These are phyloP conservation scores for Knipowitschia caucasica DNA, from an alignment of 2,797 vertebrate genomes.

Conservation along the genomic window DNA sequence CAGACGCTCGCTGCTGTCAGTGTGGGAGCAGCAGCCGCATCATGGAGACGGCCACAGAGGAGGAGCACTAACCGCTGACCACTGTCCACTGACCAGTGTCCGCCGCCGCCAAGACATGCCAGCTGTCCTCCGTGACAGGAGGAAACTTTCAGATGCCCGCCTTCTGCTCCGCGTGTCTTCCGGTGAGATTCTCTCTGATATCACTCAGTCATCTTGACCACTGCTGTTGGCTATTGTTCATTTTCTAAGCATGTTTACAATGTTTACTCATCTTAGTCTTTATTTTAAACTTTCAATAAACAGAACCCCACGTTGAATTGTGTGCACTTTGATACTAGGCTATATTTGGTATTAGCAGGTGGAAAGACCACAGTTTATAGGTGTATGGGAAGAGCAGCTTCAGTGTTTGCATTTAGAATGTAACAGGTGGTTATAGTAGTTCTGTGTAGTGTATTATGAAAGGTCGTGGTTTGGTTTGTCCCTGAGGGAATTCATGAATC, in stretches of 20 bases:
- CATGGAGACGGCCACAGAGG: slow-evolving; percentile 64
- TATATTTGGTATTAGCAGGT: neutral
- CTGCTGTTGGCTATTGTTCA: neutral
- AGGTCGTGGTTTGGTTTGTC: slow-evolving; percentile 62
- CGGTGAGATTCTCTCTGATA: slow-evolving; percentile 59
- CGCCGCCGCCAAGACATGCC: slow-evolving; percentile 73
- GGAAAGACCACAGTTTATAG: no score
- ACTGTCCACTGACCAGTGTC: slow-evolving; percentile 60
- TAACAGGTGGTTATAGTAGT: slow-evolving; percentile 54
- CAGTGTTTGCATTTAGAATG: slow-evolving; percentile 59
- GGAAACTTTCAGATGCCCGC: slow-evolving; percentile 69
- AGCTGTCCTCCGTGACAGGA: slow-evolving; percentile 64
- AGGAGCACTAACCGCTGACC: slow-evolving; percentile 52
- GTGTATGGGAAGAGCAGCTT: slow-evolving; percentile 40
- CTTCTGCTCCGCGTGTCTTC: slow-evolving; percentile 66
- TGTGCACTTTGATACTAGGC: neutral
- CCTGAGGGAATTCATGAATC: slow-evolving; percentile 38
- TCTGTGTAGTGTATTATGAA: slow-evolving; percentile 66
- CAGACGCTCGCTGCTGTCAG: no score
- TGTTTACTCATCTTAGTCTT: neutral
- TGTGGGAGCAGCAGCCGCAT: slow-evolving; percentile 12
- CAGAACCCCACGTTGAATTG: neutral
- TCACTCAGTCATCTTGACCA: neutral
- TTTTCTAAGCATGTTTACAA: neutral
- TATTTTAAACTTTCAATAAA: neutral